These are phyloP conservation scores for Sebastes taczanowskii DNA, from an alignment of 2,797 vertebrate species.

Conservation along the genomic window DNA sequence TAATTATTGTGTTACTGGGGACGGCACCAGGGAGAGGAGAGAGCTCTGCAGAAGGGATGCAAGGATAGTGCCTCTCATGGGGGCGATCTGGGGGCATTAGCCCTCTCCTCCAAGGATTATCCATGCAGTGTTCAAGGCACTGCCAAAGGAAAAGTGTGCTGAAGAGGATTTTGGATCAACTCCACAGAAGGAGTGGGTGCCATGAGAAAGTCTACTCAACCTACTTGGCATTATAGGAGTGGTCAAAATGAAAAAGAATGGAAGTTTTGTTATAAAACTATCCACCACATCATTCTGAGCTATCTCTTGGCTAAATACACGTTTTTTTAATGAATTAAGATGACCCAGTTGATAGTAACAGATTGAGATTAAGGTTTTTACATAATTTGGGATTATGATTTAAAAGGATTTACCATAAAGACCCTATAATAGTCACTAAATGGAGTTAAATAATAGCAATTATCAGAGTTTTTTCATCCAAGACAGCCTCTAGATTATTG, in stretches of 20 bases:
- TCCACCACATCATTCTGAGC: not conserved
- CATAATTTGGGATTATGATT: slow-evolving; percentile 69
- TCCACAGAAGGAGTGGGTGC: slow-evolving; percentile 32
- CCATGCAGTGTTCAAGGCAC: slow-evolving; percentile 50
- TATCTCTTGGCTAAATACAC: slow-evolving; percentile 33
- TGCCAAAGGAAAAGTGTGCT: slow-evolving; percentile 51
- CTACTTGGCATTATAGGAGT: not conserved
- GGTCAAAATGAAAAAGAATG: slow-evolving; percentile 12
- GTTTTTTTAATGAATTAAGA: slow-evolving; percentile 44
- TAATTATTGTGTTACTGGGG: slow-evolving; percentile 78
- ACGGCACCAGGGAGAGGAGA: slow-evolving; percentile 44
- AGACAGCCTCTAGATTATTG: not conserved
- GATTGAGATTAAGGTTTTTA: slow-evolving; percentile 69
- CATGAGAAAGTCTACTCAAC: slow-evolving; percentile 24
- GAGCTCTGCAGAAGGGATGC: slow-evolving; percentile 45
- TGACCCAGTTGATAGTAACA: slow-evolving; percentile 67
- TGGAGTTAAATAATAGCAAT: slow-evolving; percentile 10
- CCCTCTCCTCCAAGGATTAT: slow-evolving; percentile 73
- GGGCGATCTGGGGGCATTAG: slow-evolving; percentile 71
- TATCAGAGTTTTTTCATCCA: not conserved
- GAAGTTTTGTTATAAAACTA: not conserved
- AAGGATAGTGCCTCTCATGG: slow-evolving; percentile 66
- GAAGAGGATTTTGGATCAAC: slow-evolving; percentile 57
- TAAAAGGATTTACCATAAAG: slow-evolving; percentile 41
- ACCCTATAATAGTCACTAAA: slow-evolving; percentile 23